These are phyloP conservation scores for Podilymbus podiceps DNA, from an alignment of 2,113 vertebrate genomes.

Conservation along the genomic window DNA sequence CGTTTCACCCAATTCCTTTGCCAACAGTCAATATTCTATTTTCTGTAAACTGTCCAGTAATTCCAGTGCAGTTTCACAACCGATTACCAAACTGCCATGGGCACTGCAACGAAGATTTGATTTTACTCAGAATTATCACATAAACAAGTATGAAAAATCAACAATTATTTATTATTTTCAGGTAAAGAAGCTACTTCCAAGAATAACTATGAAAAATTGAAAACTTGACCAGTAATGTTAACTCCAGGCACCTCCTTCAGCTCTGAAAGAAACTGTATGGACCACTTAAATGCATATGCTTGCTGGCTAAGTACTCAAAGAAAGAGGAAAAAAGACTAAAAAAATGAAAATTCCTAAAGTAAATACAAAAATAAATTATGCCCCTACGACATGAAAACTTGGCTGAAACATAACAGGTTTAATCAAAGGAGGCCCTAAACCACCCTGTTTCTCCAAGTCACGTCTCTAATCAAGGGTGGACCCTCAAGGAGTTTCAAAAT, in stretches of 20 bases:
- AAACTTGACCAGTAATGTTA: background rate
- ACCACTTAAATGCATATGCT: background rate
- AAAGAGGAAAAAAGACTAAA: background rate
- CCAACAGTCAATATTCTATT: slow-evolving; percentile 32
- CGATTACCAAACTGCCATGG: background rate
- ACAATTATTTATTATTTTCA: background rate
- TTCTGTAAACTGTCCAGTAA: slow-evolving; percentile 30
- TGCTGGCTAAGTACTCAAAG: background rate
- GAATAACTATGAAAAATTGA: background rate
- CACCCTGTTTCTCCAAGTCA: background rate
- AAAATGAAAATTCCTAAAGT: background rate
- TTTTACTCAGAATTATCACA: background rate
- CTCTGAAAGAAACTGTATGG: background rate
- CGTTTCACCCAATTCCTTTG: slow-evolving; percentile 45
- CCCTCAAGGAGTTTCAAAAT: background rate
- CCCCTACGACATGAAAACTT: background rate
- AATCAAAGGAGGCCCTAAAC: background rate
- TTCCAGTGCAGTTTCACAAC: slow-evolving; percentile 38
- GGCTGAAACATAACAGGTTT: background rate
- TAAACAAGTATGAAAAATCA: background rate
- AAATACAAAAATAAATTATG: background rate
- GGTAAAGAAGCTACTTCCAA: background rate
- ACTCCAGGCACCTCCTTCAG: background rate
- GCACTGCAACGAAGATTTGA: background rate
- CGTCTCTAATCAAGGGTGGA: background rate